Evolutionary conservation across 2,797 vertebrate species (phyloP), one percentile per base, ranked within the genome.

Genomic region (Hippocampus kuda): DNA sequence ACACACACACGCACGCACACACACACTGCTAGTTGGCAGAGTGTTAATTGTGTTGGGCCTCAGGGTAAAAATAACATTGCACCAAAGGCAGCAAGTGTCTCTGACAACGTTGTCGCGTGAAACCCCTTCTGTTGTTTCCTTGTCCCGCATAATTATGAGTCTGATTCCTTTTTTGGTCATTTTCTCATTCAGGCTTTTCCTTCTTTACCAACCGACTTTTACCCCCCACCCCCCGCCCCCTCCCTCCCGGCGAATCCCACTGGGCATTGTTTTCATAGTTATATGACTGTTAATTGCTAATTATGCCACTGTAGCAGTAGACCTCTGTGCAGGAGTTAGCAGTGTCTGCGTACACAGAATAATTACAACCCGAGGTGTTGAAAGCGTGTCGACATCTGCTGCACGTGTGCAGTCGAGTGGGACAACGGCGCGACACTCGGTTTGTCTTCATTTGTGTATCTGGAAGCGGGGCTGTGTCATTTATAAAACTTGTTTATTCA

Each of bases 41-140:
- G 85, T 87, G 89, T 84, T 89, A 89, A 89, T 88, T 89, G 88
- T 82, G 76, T 80, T 80, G 86, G 84, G 85, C 88, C 85, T 82
- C 71, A 68, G 86, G 87, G 86, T 77, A 82, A 83, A 86, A 84
- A 84, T 77, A 85, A 85, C 83, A 87, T 76, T 75, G 77, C 81
- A 73, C 75, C 79, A 80, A 80, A 84, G 77, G 82, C 70, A 68
- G 66, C 75, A 68, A 75, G 76, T 59, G 70, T 78, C 82, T 46
- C 65, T 68, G 70, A 67, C 70, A 24, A 56, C 73, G 66, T 13
- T 59, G 34, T 30, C 67, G 48, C 42, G 16, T 67, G 20, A 68
- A 66, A 65, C 12, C 68, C 24, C 46, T 27, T 57, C 11, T 57
- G 56, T 15, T 26, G 24, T 57, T 57, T 57, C 65, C 22, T 26